Conservation (phyloP, 2,797 vertebrate species). For the Tapera naevia region DNA sequence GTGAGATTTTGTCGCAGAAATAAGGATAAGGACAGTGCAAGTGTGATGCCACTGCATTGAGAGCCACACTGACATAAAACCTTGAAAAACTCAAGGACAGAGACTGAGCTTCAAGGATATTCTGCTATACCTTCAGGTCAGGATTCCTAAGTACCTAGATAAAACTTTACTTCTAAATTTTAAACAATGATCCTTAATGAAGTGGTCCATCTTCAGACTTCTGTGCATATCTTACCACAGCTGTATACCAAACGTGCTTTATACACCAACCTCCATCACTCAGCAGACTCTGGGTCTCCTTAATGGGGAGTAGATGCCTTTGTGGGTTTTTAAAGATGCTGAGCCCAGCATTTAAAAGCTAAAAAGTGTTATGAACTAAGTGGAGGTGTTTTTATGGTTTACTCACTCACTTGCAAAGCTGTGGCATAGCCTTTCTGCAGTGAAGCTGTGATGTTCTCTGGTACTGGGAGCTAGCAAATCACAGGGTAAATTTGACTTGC, state of each 20-base stretch:
- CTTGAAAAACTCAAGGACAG: neutral
- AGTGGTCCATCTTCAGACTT: neutral
- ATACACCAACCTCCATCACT: neutral
- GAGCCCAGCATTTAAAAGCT: neutral
- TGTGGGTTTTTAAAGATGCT: neutral
- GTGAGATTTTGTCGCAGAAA: neutral
- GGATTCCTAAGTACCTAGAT: neutral
- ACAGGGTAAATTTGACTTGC: neutral
- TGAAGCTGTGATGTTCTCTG: neutral
- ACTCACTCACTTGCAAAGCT: neutral
- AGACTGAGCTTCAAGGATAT: neutral
- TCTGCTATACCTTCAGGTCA: neutral
- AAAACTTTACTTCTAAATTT: neutral
- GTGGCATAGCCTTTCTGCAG: neutral
- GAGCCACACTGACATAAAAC: neutral
- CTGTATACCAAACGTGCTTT: neutral
- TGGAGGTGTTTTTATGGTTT: neutral
- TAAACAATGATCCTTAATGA: neutral
- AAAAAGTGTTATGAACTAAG: neutral
- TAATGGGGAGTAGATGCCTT: neutral
- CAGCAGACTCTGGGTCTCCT: neutral
- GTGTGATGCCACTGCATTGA: neutral
- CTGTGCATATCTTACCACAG: neutral
- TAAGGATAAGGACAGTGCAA: neutral
- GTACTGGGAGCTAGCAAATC: neutral